These are phyloP conservation scores for Polydrusus pterygomalis DNA, from an alignment of 2,888 invertebrate species.

Conservation along the genomic window DNA sequence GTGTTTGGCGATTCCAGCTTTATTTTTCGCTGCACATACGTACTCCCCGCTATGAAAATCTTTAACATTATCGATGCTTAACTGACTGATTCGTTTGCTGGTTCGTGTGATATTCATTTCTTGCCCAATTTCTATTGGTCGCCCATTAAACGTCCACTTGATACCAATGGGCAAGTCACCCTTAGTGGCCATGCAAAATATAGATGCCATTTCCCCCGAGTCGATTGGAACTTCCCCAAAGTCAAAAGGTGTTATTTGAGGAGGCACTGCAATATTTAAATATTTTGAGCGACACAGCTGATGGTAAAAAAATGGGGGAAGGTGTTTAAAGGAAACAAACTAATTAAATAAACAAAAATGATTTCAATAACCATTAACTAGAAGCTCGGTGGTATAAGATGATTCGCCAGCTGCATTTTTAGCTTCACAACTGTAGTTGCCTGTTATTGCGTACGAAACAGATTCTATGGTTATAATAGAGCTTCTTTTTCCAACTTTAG, in stretches of 20 bases:
- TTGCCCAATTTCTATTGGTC: constrained; percentile 55
- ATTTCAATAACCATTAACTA: constrained; percentile 69
- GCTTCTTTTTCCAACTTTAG: constrained; percentile 69
- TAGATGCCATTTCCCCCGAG: constrained; percentile 79
- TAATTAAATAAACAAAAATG: constrained; percentile 4
- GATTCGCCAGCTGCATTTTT: constrained; percentile 69
- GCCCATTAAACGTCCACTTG: constrained; percentile 69
- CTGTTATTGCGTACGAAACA: constrained; percentile 67
- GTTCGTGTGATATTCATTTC: constrained; percentile 71
- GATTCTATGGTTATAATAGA: constrained; percentile 71
- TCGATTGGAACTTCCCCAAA: constrained; percentile 74
- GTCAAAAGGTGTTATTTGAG: constrained; percentile 72
- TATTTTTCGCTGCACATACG: constrained; percentile 74
- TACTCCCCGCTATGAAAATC: constrained; percentile 74
- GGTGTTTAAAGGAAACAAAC: not conserved
- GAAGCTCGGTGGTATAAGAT: constrained; percentile 67
- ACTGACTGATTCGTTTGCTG: constrained; percentile 73
- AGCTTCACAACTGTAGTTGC: constrained; percentile 71
- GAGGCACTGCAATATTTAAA: constrained; percentile 60
- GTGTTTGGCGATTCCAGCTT: constrained; percentile 73
- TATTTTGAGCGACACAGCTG: not conserved
- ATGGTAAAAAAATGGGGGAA: not conserved
- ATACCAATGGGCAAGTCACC: constrained; percentile 78
- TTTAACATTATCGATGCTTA: constrained; percentile 74
- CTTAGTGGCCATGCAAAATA: constrained; percentile 79